Evolutionary conservation across 2,888 invertebrate species (phyloP).

Genomic region (Iphiclides podalirius): DNA sequence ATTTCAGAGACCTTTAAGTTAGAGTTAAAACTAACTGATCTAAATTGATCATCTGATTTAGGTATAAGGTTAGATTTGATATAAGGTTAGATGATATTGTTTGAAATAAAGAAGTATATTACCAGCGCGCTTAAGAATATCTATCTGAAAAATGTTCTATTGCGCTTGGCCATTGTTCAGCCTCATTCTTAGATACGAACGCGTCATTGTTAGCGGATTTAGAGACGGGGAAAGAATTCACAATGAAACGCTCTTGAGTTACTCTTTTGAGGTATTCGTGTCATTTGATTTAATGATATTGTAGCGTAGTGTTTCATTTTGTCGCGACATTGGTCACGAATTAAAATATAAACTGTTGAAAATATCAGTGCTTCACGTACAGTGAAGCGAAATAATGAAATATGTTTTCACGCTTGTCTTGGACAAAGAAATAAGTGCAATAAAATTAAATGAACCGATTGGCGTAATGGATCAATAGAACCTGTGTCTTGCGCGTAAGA

Average conservation of each 20-base stretch:
- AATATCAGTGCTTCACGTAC: background rate
- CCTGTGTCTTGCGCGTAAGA: too few relatives aligned
- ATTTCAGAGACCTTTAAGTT: too few relatives aligned
- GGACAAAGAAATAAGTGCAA: background rate
- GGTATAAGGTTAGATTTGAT: too few relatives aligned
- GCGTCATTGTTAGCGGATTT: constrained; percentile 3
- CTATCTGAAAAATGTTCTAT: constrained; percentile 2
- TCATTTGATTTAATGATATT: background rate
- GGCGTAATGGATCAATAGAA: too few relatives aligned
- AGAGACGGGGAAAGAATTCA: constrained; percentile 1
- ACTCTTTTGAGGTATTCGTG: constrained; percentile 1
- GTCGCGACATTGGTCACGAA: background rate
- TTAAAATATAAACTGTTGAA: background rate
- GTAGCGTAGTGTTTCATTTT: background rate
- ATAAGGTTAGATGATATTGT: too few relatives aligned
- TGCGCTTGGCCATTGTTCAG: constrained; percentile 11
- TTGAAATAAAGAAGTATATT: too few relatives aligned
- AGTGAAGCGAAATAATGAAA: background rate
- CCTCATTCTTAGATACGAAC: background rate
- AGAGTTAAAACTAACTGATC: too few relatives aligned
- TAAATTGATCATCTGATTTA: too few relatives aligned
- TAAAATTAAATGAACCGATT: too few relatives aligned
- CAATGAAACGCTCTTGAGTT: background rate
- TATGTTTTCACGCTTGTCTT: background rate
- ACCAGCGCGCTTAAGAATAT: too few relatives aligned